Conservation (phyloP, 2,888 invertebrate genomes). For the Hedya salicella region DNA sequence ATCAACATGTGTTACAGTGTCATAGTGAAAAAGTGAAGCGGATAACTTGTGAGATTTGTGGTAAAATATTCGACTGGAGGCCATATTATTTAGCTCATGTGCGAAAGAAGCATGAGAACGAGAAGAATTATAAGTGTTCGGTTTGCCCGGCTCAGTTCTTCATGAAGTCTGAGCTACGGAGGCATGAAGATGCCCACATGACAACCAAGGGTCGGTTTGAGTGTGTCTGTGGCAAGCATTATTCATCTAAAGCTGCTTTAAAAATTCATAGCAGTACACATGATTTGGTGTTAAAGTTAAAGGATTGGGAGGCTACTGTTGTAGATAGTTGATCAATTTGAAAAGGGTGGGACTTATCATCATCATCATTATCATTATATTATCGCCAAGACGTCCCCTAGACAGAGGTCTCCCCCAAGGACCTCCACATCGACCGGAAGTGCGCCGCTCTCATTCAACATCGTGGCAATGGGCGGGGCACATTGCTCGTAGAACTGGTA, state of each 20-base stretch:
- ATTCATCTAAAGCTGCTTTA: conserved; percentile 50
- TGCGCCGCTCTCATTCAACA: too few species aligned
- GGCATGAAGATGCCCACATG: conserved; percentile 49
- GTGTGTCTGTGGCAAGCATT: conserved; percentile 59
- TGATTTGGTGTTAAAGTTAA: conserved; percentile 2
- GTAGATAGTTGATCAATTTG: neutral
- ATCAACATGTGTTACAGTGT: conserved; percentile 55
- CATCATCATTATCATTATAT: too few species aligned
- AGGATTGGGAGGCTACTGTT: neutral
- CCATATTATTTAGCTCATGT: conserved; percentile 72
- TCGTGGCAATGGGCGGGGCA: too few species aligned
- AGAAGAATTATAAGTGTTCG: conserved; percentile 57
- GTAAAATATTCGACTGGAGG: conserved; percentile 70
- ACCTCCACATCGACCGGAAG: too few species aligned
- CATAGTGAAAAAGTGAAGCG: conserved; percentile 60
- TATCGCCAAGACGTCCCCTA: too few species aligned
- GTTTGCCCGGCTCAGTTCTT: conserved; percentile 53
- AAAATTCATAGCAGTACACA: conserved; percentile 54
- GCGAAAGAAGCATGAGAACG: conserved; percentile 62
- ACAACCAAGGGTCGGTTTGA: conserved; percentile 49
- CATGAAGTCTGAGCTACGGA: conserved; percentile 50
- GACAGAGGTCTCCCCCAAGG: too few species aligned
- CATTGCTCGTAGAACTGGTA: too few species aligned
- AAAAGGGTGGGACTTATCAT: too few species aligned
- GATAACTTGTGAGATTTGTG: conserved; percentile 68